Percentiles rank a stretch among this genome's conserved stretches.
Conservation (phyloP, 1,140 invertebrate genomes). For the Tetramorium parvispinum region DNA sequence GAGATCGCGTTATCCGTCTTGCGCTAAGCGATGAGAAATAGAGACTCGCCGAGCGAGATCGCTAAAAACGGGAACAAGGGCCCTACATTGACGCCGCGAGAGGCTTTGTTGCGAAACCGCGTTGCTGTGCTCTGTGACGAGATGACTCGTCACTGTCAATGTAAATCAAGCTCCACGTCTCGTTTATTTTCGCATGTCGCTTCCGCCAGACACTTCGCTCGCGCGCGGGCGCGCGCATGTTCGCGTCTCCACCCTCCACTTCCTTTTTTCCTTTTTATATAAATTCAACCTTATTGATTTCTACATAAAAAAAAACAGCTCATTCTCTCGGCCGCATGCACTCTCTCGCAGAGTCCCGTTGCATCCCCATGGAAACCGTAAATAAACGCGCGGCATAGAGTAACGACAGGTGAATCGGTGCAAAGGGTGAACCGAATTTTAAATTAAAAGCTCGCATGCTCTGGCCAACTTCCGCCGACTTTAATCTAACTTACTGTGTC, state of each 20-base stretch:
- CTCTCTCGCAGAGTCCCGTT: conserved; percentile 12
- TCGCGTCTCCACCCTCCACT: not conserved
- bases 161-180: conserved; percentile 67
- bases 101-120: conserved; percentile 41
- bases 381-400: conserved; percentile 59
- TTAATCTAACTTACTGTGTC: conserved; percentile 12
- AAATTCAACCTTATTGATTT: conserved; percentile 72
- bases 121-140: not conserved
- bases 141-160: conserved; percentile 68
- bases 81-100: not conserved
- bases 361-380: conserved; percentile 67
- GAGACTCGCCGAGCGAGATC: not conserved
- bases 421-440: conserved; percentile 45
- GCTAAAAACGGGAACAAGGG: conserved; percentile 8
- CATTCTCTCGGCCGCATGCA: conserved; percentile 28
- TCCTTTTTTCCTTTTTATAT: conserved; percentile 52
- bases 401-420: conserved; percentile 45
- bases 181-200: conserved; percentile 51
- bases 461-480: conserved; percentile 13
- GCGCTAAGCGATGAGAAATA: not conserved
- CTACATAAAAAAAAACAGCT: conserved; percentile 60
- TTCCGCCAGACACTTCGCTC: conserved; percentile 45
- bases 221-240: not conserved
- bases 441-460: conserved; percentile 54
- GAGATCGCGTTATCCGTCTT: conserved; percentile 10